Evolutionary conservation across 2,888 invertebrate genomes (phyloP).

Genomic region (Selenia dentaria): DNA sequence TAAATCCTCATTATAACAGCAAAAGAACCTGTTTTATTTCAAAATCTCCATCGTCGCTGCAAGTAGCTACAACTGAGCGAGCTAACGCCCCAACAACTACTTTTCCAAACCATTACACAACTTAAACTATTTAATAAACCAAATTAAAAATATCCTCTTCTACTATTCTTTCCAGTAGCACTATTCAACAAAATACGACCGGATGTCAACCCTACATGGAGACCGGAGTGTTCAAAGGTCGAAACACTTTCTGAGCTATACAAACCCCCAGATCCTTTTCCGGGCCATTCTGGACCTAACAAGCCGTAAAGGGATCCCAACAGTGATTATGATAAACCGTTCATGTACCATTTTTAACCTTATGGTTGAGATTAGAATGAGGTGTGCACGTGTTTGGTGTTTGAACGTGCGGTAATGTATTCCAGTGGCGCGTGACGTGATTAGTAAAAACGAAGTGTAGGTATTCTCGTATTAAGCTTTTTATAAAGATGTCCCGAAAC

Average conservation of each 20-base stretch:
- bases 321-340: conserved; percentile 15
- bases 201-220: neutral
- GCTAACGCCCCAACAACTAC: no score
- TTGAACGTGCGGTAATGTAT: neutral
- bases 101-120: no score
- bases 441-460: no score
- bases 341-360: conserved; percentile 8
- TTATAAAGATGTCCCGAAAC: no score
- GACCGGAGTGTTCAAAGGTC: neutral
- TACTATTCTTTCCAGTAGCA: no score
- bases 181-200: neutral
- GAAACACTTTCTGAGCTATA: neutral
- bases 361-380: neutral
- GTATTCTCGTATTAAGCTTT: no score
- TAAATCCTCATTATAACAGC: no score
- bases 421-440: neutral
- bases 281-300: conserved; percentile 2
- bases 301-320: conserved; percentile 10
- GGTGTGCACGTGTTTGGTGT: neutral
- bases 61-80: no score
- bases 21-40: no score
- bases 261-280: neutral
- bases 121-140: no score
- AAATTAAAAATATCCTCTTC: no score
- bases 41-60: no score